Base-by-base conservation (phyloP, 2,888 invertebrate genomes). In the Cosmorhoe ocellata region DNA sequence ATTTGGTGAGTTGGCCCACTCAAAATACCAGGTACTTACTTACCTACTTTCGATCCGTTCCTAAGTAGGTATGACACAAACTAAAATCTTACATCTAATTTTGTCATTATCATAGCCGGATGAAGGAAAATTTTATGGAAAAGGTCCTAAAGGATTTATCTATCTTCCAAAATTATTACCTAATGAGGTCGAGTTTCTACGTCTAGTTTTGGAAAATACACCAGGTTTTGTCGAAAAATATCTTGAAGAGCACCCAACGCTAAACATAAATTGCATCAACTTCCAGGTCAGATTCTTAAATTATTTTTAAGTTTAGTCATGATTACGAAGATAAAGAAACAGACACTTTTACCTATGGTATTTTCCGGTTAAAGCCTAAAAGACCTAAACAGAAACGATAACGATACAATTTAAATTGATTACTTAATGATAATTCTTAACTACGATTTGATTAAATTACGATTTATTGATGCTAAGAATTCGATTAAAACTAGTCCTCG, bases 241-340 rank as follows among this genome's bases (percentile, higher is more conserved):
- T 67, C 66, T 93, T 1, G 67, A 79, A 13, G 67, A 74, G 0
- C 79, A 90, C 64, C 69, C 78, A 1, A 71, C 78, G 7, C 81
- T 93, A 58, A 92, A 93, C 63, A 76, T 92, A 42, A 93, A 93
- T 66, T 92, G 91, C 67, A 81, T 86, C 8, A 91, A 92, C 66
- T 92, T 90, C 69, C 92, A 81, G 79, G 93, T 91, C 71, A 68
- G 58, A 43, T 26, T 41, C 38, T 48, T 33, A 38, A 41, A 43
- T 44, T 65, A 58, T 47, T 63, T 61, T 2, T 18, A 18, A 18
- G 18, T 18, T 18, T 18, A 18, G 18, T 18, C 57, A 38, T 59
- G 57, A 54, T 59, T 47, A 44, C 45, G 49, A 51, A 52, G 28
- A 51, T 61, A 56, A 49, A 55, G 58, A 61, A 52, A 56, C 53